These are phyloP conservation scores for Leptinotarsa peninsularis DNA, from an alignment of 2,888 invertebrate species.

Conservation along the genomic window DNA sequence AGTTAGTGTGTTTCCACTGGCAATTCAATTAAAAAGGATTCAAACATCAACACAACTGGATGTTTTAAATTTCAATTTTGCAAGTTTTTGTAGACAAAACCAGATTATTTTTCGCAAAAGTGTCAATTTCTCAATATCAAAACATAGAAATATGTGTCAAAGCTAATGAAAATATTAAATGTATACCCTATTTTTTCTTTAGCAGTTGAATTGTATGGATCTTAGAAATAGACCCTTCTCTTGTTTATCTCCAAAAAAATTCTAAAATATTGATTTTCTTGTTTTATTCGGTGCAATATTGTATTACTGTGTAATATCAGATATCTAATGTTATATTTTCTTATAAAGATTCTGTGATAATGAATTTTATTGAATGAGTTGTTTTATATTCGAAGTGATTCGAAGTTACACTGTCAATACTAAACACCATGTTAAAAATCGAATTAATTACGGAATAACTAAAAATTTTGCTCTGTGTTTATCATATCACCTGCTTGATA, in stretches of 20 bases:
- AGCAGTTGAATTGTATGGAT: background rate
- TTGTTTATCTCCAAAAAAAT: conserved; percentile 7
- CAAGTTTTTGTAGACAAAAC: background rate
- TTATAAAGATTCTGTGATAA: conserved; percentile 32
- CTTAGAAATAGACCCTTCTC: conserved; percentile 10
- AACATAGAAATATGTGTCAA: background rate
- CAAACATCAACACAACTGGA: background rate
- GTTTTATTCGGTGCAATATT: conserved; percentile 20
- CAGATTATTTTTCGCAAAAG: background rate
- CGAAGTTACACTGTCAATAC: background rate
- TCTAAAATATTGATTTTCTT: conserved; percentile 10
- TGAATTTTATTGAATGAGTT: conserved; percentile 19
- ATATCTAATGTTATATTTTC: conserved; percentile 24
- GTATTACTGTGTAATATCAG: conserved; percentile 12
- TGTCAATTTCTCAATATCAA: too few species aligned
- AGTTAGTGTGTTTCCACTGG: background rate
- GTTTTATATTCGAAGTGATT: conserved; percentile 9
- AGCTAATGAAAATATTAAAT: background rate
- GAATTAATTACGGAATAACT: background rate
- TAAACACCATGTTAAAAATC: background rate
- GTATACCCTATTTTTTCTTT: background rate
- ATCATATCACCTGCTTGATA: background rate
- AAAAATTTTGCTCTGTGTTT: background rate
- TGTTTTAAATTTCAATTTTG: background rate
- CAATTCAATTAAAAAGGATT: background rate